Conservation (phyloP, 2,113 vertebrate genomes). For the Brachionichthys hirsutus region DNA sequence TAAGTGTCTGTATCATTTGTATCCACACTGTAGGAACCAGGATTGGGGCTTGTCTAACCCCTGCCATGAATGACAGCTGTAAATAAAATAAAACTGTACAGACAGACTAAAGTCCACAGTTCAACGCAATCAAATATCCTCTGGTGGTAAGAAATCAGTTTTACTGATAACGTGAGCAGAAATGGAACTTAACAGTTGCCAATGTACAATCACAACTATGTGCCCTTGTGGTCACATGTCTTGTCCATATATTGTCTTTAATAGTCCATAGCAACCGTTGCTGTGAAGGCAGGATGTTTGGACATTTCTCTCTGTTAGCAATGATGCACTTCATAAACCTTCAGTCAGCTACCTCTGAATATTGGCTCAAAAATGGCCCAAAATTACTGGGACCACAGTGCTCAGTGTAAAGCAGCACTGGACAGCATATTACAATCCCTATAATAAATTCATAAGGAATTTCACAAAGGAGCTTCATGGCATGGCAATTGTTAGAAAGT, state of each 20-base stretch:
- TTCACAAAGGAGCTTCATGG: slow-evolving; percentile 28
- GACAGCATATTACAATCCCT: slow-evolving; percentile 41
- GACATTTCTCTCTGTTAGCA: slow-evolving; percentile 16
- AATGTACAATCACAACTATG: neutral
- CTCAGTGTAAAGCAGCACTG: slow-evolving; percentile 3
- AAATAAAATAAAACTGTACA: slow-evolving; percentile 16
- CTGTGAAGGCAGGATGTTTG: slow-evolving; percentile 34
- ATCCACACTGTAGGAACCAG: slow-evolving; percentile 30
- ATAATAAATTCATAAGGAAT: slow-evolving; percentile 59
- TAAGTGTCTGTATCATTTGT: slow-evolving; percentile 7
- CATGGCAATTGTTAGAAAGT: slow-evolving; percentile 34
- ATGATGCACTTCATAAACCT: slow-evolving; percentile 23
- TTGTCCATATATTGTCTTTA: slow-evolving; percentile 12
- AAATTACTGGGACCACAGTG: slow-evolving; percentile 3
- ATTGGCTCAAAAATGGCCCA: slow-evolving; percentile 7
- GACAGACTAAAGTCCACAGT: neutral
- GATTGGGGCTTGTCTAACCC: slow-evolving; percentile 64
- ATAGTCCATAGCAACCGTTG: slow-evolving; percentile 19
- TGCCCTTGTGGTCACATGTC: neutral
- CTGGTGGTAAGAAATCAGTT: neutral
- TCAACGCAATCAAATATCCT: neutral
- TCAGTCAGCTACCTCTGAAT: slow-evolving; percentile 28
- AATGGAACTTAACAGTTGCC: neutral
- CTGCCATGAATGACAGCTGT: slow-evolving; percentile 53
- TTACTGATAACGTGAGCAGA: neutral